Base-by-base conservation (phyloP, 2,113 vertebrate genomes). In the Regulus satrapa region DNA sequence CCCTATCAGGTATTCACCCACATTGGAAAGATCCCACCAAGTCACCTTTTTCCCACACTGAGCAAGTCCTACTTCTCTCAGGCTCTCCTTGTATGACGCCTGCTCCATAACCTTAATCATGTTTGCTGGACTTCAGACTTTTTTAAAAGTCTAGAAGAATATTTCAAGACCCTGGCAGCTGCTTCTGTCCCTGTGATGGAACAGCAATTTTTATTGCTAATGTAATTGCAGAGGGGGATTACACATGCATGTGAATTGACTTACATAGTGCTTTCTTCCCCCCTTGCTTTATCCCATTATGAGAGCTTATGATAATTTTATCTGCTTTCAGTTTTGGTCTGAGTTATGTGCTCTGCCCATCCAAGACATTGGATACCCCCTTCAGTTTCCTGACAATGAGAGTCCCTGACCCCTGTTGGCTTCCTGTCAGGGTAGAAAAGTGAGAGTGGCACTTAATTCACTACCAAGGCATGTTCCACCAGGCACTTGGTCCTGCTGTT, bases 381-480 rank as follows among this genome's bases (percentile, higher is more conserved):
- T 82, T 94, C 74, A 82, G 58, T 89, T 88, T 74, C 71, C 55
- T 40, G 41, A 29, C 56, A 68, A 75, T 76, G 71, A 71, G 43
- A 69, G 68, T 88, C 52, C 63, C 82, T 89, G 84, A 95, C 74
- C 48, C 52, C 62, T 78, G 1, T 11, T 94, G 87, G 58, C 85
- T 93, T 85, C 46, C 74, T 62, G 49, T 32, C 54, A 64, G 81
- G 18, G 75, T 43, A 49, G 59, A 74, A 55, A 77, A 81, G 63
- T 49, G 16, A 45, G 40, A 92, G 64, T 86, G 81, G 71, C 91
- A 82, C 73, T 85, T 85, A 54, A 92, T 88, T 85, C 83, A 25
- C 67, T 58, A 31, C 10, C 43, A 52, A 63, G 52, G 28, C 52
- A 15, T 68, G 34, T 68, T 94, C 61, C 61, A 43, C 49, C 69